Evolutionary conservation across 2,888 invertebrate genomes (phyloP), one percentile per base, ranked within the genome.

Genomic region (Teleiodes luculella): DNA sequence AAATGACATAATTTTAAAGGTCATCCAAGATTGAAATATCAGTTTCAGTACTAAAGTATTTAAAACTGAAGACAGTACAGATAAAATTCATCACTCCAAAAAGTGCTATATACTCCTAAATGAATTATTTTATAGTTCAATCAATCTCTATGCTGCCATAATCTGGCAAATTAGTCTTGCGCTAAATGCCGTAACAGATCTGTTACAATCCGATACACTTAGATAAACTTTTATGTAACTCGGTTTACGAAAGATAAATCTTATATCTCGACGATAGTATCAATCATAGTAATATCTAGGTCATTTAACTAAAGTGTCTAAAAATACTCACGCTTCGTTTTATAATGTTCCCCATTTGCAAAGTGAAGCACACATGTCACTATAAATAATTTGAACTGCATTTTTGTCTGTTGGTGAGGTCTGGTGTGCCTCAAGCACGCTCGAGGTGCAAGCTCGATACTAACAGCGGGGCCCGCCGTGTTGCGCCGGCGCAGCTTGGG

Each of bases 311-410:
- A 62, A 35, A 53, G 45, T 61, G 57, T 61, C 59, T 56, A 66
- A 74, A 68, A 70, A 66, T 69, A 89, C 89, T 87, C 72, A 89
- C 89, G 89, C 76, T 86, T 86, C 58, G 82, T 82, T 66, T 80
- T 86, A 67, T 79, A 89, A 75, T 86, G 70, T 59, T 86, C 86
- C 52, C 76, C 86, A 7, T 68, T 58, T 20, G 76, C 63, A 64
- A 66, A 75, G 63, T 83, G 80, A 50, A 86, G 68, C 79, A 86
- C 82, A 72, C 78, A 69, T 60, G 69, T 75, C 85, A 88, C 85
- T 72, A 85, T 66, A 55, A 83, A 75, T 72, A 86, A 72, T 82
- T 81, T 78, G 63, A 79, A 82, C 74, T 78, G 70, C 88, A 87
- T 86, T 64, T 70, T 82, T 72, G 60, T 67, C 58, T 61, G 59